Evolutionary conservation across 1,140 invertebrate genomes (phyloP), one percentile per base, ranked within the genome.

Genomic region (Panagrolaimus sp.): DNA sequence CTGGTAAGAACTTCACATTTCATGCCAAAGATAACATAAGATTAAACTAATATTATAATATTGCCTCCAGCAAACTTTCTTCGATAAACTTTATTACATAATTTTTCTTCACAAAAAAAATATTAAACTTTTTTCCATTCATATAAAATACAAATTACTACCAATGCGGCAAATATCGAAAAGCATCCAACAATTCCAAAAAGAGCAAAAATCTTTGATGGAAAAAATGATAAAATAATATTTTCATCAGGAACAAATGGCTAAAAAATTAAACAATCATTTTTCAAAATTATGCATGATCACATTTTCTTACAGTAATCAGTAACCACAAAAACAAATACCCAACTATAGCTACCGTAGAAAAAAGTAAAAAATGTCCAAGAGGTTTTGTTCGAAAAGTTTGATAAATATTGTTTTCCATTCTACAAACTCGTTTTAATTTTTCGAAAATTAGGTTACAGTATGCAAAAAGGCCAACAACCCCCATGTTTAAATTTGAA

Each of bases 211-310:
- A 66, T 24, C 24, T 70, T 68, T 17, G 45, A 17, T 6, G 63
- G 67, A 46, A 70, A 70, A 7, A 72, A 66, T 24, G 38, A 45
- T 8, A 45, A 58, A 1, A 71, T 43, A 24, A 46, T 9, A 55
- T 21, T 63, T n/a, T 58, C 71, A 43, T n/a, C 63, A n/a, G 64
- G 63, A 43, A 72, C 64, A 28, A 72, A 72, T 21, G 71, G 71
- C 71, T 72, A 9, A 58, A 72, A 65, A 17, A 2, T 12, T 64
- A 17, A 14, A 0, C 8, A 6, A 3, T n/a, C 24, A 3, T 17
- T 15, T 17, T 1, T 8, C 17, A 64, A 21, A 24, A 24, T 64
- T 24, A n/a, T 48, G 2, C 2, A n/a, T 48, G 5, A 3, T 10
- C 15, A 48, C 47, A n/a, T n/a, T n/a, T n/a, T n/a, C 32, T 38